Percentiles rank a stretch among this genome's conserved stretches.
Conservation (phyloP, 64 coral and sea anemone genomes). For the Hydrozoanthus tunicans region DNA sequence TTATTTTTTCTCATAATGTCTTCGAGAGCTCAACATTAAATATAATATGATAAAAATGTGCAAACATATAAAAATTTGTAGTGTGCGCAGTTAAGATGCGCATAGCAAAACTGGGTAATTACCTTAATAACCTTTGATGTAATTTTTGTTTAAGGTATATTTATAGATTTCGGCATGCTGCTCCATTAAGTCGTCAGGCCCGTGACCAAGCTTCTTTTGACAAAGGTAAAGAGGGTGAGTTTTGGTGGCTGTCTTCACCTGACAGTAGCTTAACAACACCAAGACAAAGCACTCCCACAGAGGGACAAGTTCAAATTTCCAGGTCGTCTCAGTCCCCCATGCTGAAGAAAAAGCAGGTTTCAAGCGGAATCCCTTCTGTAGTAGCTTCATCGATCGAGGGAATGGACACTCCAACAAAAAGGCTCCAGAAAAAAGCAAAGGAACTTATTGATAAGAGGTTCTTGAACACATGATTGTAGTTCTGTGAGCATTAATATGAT, state of each 20-base stretch:
- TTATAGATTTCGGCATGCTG: constrained; percentile 80
- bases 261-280: constrained; percentile 69
- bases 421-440: constrained; percentile 77
- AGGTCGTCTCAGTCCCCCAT: constrained; percentile 32
- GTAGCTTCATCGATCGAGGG: constrained; percentile 63
- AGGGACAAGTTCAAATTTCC: constrained; percentile 3
- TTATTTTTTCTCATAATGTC: too few relatives aligned
- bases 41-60: too few relatives aligned
- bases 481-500: too few relatives aligned
- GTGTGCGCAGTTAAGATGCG: too few relatives aligned
- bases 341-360: constrained; percentile 22
- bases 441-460: constrained; percentile 94
- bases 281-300: constrained; percentile 58
- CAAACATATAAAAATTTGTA: too few relatives aligned
- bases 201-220: constrained; percentile 61
- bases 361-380: constrained; percentile 39
- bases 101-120: background rate
- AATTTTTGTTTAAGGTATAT: constrained; percentile 67
- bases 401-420: constrained; percentile 57
- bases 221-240: constrained; percentile 68
- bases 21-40: too few relatives aligned
- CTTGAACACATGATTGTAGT: background rate
- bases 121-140: background rate
- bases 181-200: constrained; percentile 67
- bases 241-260: constrained; percentile 85